Evolutionary conservation across 2,888 invertebrate genomes (phyloP), one percentile per base, ranked within the genome.

Genomic region (Drosophila dives): DNA sequence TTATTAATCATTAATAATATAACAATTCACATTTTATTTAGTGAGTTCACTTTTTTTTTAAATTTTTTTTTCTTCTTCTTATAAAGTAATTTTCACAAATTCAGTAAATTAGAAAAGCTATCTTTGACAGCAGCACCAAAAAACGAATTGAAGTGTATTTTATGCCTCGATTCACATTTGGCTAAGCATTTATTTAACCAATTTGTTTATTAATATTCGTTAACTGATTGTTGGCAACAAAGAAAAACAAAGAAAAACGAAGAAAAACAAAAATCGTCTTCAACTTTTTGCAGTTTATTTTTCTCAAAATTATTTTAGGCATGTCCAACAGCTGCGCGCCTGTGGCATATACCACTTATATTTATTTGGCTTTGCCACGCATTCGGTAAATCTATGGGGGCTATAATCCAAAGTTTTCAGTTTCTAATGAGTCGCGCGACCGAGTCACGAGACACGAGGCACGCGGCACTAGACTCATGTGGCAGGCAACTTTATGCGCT

Each of bases 401-500:
- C 51, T 38, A 59, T 45, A 64, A 63, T 68, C 62, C 78, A 42
- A 83, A 86, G 53, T 60, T 90, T 63, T 62, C 83, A 71, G 62
- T 68, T 90, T 68, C 77, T 83, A 85, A 85, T 85, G 84, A 85
- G 68, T 38, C 29, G 53, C 20, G 79, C 36, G 36, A 61, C 53
- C 48, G 55, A 50, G 29, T 11, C 29, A 29, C 29, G 38, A 38
- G 38, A 8, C 38, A 38, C 38, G 38, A 36, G 36, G 3, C 36
- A 15, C 6, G 36, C 6, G 36, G 17, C 20, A 45, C 55, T 38
- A 45, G 81, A 60, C 90, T 70, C 86, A 85, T 85, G 83, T 90
- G 84, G 90, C 80, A 56, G 73, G 64, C 40, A 80, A 72, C 63
- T 86, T 85, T 86, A 88, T 85, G 88, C 53, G 65, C 67, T 61